Evolutionary conservation across 2,888 invertebrate species (phyloP).

Genomic region (Melanostoma mellinum): DNA sequence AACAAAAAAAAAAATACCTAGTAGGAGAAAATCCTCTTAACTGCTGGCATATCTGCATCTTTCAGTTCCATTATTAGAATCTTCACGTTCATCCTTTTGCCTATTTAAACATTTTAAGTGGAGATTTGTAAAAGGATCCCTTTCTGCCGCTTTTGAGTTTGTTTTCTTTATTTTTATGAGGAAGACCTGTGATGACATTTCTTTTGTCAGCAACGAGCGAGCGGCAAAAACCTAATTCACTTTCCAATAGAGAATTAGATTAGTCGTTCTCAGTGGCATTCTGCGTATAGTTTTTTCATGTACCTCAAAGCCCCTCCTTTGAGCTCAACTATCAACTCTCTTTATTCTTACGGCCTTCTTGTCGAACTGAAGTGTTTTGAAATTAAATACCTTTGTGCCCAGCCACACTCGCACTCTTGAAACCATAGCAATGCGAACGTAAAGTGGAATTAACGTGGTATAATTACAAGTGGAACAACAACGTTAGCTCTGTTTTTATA

Average conservation of each 20-base stretch:
- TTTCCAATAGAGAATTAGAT: slow-evolving; percentile 62
- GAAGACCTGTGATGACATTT: slow-evolving; percentile 53
- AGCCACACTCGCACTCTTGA: slow-evolving; percentile 53
- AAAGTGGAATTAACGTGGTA: slow-evolving; percentile 71
- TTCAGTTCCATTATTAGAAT: slow-evolving; percentile 36
- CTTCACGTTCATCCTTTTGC: slow-evolving; percentile 49
- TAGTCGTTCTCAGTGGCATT: slow-evolving; percentile 52
- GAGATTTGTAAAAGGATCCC: slow-evolving; percentile 68
- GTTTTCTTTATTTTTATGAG: slow-evolving; percentile 22
- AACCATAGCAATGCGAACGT: slow-evolving; percentile 63
- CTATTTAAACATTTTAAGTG: slow-evolving; percentile 55
- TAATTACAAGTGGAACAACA: slow-evolving; percentile 70
- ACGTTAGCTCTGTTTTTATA: slow-evolving; percentile 38
- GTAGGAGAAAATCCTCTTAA: slow-evolving; percentile 39
- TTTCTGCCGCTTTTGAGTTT: slow-evolving; percentile 26
- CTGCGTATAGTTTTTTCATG: slow-evolving; percentile 3
- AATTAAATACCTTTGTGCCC: slow-evolving; percentile 61
- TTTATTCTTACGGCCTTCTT: slow-evolving; percentile 1
- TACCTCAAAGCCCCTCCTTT: slow-evolving; percentile 5
- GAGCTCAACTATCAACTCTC: slow-evolving; percentile 1
- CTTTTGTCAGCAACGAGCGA: slow-evolving; percentile 52
- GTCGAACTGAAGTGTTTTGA: slow-evolving; percentile 56
- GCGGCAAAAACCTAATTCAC: slow-evolving; percentile 58
- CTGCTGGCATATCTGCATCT: slow-evolving; percentile 43
- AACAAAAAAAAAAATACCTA: slow-evolving; percentile 29